These are phyloP conservation scores for Pluvialis apricaria DNA, from an alignment of 2,113 vertebrate species.

Conservation along the genomic window DNA sequence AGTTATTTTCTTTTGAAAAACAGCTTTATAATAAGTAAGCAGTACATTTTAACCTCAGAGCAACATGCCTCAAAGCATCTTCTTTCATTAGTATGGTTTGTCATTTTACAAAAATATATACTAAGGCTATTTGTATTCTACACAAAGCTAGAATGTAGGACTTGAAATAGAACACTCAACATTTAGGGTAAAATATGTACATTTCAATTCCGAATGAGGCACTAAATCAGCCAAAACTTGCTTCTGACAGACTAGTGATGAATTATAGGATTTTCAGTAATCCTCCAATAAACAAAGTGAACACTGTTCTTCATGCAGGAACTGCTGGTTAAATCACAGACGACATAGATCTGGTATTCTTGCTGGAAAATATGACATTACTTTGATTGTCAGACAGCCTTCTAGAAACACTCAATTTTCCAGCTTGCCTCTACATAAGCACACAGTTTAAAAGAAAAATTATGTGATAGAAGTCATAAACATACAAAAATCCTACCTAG, in stretches of 20 bases:
- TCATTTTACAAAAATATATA: constrained; percentile 21
- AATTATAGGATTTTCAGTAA: constrained; percentile 71
- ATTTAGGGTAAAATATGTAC: constrained; percentile 44
- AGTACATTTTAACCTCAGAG: not conserved
- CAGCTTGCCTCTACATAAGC: not conserved
- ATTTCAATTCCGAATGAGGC: constrained; percentile 38
- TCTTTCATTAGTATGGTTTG: constrained; percentile 14
- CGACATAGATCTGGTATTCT: constrained; percentile 29
- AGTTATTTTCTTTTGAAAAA: not conserved
- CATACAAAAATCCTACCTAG: constrained; percentile 7
- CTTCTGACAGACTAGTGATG: constrained; percentile 59
- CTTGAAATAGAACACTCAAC: constrained; percentile 49
- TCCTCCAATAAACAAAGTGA: constrained; percentile 69
- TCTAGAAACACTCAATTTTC: constrained; percentile 50
- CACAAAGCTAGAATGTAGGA: constrained; percentile 21
- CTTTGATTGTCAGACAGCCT: constrained; percentile 38
- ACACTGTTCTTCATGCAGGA: constrained; percentile 55
- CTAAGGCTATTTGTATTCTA: constrained; percentile 8
- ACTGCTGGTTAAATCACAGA: constrained; percentile 45
- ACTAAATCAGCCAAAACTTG: constrained; percentile 50
- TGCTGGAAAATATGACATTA: constrained; percentile 56
- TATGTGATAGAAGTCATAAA: constrained; percentile 48
- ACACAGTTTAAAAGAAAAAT: constrained; percentile 56
- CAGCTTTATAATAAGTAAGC: not conserved
- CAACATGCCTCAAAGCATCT: not conserved